Evolutionary conservation across 2,888 invertebrate species (phyloP).

Genomic region (Neoitamus cyanurus): DNA sequence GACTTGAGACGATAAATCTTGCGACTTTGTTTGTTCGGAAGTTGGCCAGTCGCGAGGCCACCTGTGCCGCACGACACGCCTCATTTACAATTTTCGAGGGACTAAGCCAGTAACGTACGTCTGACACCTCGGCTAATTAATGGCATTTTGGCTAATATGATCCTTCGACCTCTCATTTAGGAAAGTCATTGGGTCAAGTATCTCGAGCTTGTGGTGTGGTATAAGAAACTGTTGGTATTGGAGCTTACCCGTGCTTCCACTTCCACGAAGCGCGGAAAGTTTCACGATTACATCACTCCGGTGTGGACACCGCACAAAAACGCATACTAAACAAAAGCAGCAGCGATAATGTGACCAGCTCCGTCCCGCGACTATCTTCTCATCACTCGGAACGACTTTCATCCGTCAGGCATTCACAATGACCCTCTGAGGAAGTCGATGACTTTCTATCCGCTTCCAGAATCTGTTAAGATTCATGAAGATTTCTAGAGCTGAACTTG

Average conservation of each 20-base stretch:
- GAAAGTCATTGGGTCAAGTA: not conserved
- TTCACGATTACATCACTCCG: not conserved
- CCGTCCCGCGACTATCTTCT: not conserved
- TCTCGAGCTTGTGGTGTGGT: not conserved
- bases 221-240: not conserved
- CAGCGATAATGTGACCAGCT: not conserved
- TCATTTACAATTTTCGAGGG: not conserved
- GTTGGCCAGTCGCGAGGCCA: not conserved
- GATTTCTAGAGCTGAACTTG: not conserved
- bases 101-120: not conserved
- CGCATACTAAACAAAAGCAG: not conserved
- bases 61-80: not conserved
- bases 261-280: not conserved
- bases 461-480: slow-evolving; percentile 7
- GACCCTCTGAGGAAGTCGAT: slow-evolving; percentile 11
- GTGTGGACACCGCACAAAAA: not conserved
- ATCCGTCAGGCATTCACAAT: not conserved
- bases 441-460: slow-evolving; percentile 17
- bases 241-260: not conserved
- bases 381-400: not conserved
- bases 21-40: not conserved
- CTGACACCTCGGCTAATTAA: not conserved
- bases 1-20: not conserved
- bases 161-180: not conserved
- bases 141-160: not conserved